phyloP scores from a whole-genome alignment of 1,140 invertebrate species.

The Hylyphantes graminicola region DNA sequence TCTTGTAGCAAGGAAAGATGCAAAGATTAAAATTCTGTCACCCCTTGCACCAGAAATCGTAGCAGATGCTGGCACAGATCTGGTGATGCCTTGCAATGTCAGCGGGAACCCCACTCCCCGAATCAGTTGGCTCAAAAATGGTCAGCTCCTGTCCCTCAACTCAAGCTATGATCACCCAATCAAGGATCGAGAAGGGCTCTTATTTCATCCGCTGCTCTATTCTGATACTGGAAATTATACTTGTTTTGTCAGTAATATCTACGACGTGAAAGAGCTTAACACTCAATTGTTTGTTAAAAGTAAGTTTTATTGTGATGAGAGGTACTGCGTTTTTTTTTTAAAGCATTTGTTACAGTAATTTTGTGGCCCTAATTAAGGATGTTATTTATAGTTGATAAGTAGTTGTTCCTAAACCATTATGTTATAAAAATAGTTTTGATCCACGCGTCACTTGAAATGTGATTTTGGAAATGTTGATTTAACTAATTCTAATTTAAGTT shows the following conservation, averaged over 20 bases:
- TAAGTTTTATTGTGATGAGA: background rate
- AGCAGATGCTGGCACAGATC: slow-evolving; percentile 49
- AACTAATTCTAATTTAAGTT: no score
- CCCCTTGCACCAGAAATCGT: slow-evolving; percentile 42
- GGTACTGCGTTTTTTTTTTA: background rate
- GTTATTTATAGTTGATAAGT: no score
- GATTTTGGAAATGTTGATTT: no score
- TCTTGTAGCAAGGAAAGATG: background rate
- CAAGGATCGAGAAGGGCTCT: slow-evolving; percentile 2
- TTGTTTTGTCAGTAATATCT: slow-evolving; percentile 42
- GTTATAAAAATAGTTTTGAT: no score
- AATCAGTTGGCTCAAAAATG: slow-evolving; percentile 52
- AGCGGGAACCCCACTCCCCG: slow-evolving; percentile 12
- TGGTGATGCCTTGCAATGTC: slow-evolving; percentile 56
- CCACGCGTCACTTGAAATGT: no score
- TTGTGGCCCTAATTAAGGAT: no score
- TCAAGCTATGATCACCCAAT: slow-evolving; percentile 18
- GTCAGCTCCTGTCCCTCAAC: slow-evolving; percentile 12
- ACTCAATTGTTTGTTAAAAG: slow-evolving; percentile 43
- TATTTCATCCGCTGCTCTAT: slow-evolving; percentile 28
- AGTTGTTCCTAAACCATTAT: no score
- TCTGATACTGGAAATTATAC: slow-evolving; percentile 60
- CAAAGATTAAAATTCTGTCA: slow-evolving; percentile 19
- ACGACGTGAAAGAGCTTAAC: slow-evolving; percentile 24
- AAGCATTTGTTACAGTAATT: no score